phyloP scores from a whole-genome alignment of 92 coral and sea anemone genomes.

The Zoanthus sociatus region DNA sequence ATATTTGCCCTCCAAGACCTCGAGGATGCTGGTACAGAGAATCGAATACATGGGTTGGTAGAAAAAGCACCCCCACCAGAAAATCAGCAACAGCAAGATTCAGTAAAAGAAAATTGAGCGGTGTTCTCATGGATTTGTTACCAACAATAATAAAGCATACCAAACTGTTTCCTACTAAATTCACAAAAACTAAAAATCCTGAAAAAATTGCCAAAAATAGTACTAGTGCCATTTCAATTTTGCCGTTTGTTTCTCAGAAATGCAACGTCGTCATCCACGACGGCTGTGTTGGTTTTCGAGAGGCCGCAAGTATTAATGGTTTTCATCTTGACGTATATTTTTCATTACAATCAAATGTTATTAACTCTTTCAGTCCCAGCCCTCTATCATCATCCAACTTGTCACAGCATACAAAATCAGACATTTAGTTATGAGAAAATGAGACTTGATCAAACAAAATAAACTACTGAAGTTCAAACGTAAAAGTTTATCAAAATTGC shows the following conservation, averaged over 20 bases:
- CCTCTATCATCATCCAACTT: too few species aligned
- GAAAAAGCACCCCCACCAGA: neutral
- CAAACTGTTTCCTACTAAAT: slow-evolving; percentile 15
- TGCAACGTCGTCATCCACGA: too few species aligned
- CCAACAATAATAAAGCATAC: neutral
- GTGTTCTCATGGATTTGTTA: slow-evolving; percentile 23
- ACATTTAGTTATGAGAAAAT: too few species aligned
- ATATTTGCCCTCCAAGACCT: neutral
- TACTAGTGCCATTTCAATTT: neutral
- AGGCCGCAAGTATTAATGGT: too few species aligned
- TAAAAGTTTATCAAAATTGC: too few species aligned
- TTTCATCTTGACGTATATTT: too few species aligned
- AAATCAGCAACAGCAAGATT: slow-evolving; percentile 31
- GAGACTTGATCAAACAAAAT: too few species aligned
- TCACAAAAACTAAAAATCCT: neutral
- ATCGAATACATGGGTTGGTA: neutral
- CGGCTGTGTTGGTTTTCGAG: too few species aligned
- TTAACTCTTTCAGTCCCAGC: too few species aligned
- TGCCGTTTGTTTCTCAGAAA: neutral
- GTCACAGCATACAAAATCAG: too few species aligned
- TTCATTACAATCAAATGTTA: too few species aligned
- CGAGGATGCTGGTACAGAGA: slow-evolving; percentile 4
- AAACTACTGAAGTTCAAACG: too few species aligned
- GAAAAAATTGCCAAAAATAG: neutral
- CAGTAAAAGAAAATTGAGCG: slow-evolving; percentile 4